These are phyloP conservation scores for Varanus komodoensis DNA, from an alignment of 2,113 vertebrate species.

Conservation along the genomic window DNA sequence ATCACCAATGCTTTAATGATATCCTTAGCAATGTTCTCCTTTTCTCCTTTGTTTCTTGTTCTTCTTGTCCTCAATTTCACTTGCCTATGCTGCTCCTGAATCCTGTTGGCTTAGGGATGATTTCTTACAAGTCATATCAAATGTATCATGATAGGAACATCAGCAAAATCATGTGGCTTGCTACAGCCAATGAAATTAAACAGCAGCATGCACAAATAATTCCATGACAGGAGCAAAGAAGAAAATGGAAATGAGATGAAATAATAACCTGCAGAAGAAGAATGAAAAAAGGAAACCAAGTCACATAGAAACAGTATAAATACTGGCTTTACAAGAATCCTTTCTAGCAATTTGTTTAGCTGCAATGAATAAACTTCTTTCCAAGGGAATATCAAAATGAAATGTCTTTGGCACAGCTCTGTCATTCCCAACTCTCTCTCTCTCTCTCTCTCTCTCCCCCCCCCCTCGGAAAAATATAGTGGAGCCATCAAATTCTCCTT, in stretches of 20 bases:
- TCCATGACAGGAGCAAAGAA: neutral
- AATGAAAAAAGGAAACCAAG: neutral
- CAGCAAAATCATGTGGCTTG: neutral
- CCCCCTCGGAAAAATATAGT: neutral
- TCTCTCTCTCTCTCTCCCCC: too few species aligned
- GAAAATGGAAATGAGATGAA: neutral
- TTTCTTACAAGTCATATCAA: neutral
- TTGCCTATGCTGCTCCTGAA: neutral
- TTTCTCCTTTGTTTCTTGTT: too few species aligned
- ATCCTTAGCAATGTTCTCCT: conserved; percentile 1
- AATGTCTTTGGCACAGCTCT: neutral
- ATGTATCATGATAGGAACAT: neutral
- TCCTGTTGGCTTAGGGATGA: conserved; percentile 3
- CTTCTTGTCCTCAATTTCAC: neutral
- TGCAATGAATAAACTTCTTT: neutral
- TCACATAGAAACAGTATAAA: neutral
- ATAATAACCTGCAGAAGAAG: neutral
- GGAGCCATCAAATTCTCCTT: neutral
- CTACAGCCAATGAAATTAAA: conserved; percentile 1
- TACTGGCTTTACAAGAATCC: neutral
- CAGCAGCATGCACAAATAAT: neutral
- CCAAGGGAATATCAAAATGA: neutral
- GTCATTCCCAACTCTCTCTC: neutral
- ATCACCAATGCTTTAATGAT: neutral
- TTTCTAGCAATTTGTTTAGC: neutral